phyloP scores from a whole-genome alignment of 2,113 vertebrate genomes.

The Enhydra lutris region DNA sequence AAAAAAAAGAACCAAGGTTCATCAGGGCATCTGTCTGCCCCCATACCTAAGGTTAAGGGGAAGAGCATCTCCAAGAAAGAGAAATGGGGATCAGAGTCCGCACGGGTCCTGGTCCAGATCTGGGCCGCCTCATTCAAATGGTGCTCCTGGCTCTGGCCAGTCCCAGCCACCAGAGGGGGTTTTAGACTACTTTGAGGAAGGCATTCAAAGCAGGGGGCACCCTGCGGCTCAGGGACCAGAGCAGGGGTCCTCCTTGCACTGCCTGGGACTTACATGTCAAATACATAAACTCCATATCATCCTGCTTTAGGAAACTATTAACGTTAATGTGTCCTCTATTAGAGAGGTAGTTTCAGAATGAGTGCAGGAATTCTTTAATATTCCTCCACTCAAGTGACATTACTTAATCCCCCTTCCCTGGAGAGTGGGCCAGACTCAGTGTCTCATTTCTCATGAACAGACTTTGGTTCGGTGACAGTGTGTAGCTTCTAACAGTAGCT shows the following conservation, averaged over 20 bases:
- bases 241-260: not conserved
- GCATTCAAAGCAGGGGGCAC: not conserved
- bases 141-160: not conserved
- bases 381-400: not conserved
- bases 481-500: not conserved
- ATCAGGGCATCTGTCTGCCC: not conserved
- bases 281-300: not conserved
- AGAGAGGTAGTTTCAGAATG: not conserved
- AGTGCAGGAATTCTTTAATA: not conserved
- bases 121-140: not conserved
- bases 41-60: not conserved
- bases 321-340: not conserved
- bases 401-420: not conserved
- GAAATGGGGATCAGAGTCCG: not conserved
- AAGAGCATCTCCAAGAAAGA: not conserved
- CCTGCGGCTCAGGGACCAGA: not conserved
- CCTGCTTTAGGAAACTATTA: not conserved
- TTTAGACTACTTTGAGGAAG: not conserved
- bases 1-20: not conserved
- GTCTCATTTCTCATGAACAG: not conserved
- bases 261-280: not conserved
- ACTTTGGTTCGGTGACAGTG: not conserved
- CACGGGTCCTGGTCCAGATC: not conserved
- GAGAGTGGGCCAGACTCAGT: not conserved
- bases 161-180: not conserved